Conservation (phyloP, 2,888 invertebrate species). For the Sisyra nigra region DNA sequence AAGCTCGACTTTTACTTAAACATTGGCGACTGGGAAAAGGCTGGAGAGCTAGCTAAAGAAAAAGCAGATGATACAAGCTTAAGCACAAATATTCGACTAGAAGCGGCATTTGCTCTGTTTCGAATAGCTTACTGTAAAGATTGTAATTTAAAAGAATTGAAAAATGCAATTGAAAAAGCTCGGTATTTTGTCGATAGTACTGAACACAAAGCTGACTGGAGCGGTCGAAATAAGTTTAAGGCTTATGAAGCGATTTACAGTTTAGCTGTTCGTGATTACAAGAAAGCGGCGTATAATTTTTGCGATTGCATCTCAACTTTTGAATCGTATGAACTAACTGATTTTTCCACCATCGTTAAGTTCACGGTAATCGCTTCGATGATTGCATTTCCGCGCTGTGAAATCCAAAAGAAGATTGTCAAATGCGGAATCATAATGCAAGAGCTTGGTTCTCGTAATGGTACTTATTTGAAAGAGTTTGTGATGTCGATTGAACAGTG, state of each 20-base stretch:
- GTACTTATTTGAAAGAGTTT: conserved; percentile 39
- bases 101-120: conserved; percentile 27
- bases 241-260: conserved; percentile 51
- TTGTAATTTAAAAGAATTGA: conserved; percentile 17
- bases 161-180: conserved; percentile 11
- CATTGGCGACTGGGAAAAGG: conserved; percentile 25
- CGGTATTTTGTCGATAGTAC: conserved; percentile 11
- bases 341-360: conserved; percentile 36
- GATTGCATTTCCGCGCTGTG: conserved; percentile 24
- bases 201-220: conserved; percentile 55
- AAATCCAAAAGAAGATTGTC: conserved; percentile 24
- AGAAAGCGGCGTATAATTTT: conserved; percentile 43
- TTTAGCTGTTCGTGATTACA: conserved; percentile 50
- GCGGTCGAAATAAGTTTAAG: conserved; percentile 50
- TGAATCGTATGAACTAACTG: conserved; percentile 56
- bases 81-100: conserved; percentile 19
- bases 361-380: conserved; percentile 27
- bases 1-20: conserved; percentile 26
- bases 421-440: conserved; percentile 55
- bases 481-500: conserved; percentile 44
- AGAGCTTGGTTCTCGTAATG: conserved; percentile 52
- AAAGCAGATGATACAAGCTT: conserved; percentile 22
- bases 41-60: conserved; percentile 20
- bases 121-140: conserved; percentile 23
- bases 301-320: conserved; percentile 57